A percentile compares a stretch with the other conserved stretches of the same genome.
phyloP scores from a whole-genome alignment of 2,113 vertebrate species.

The Calyptommatus sinebrachiatus region DNA sequence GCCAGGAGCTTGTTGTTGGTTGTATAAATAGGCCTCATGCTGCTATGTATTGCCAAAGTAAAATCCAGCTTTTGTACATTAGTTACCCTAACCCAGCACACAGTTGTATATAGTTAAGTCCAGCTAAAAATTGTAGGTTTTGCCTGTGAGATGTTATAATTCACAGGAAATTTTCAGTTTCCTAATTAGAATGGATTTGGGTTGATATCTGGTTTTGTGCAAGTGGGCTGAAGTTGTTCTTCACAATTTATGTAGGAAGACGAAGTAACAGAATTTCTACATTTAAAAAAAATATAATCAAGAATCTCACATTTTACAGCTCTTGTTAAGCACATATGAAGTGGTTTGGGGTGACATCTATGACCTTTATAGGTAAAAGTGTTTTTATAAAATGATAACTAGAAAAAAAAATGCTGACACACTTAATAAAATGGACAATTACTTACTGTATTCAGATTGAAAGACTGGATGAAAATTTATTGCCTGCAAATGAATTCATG shows the following conservation, averaged over 20 bases:
- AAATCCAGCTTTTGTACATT: slow-evolving; percentile 17
- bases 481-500: not conserved
- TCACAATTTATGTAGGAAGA: not conserved
- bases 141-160: not conserved
- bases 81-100: not conserved
- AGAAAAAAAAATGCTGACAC: slow-evolving; percentile 1
- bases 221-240: not conserved
- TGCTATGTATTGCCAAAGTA: slow-evolving; percentile 8
- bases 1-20: not conserved
- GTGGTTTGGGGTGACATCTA: not conserved
- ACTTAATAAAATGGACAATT: not conserved
- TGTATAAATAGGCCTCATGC: slow-evolving; percentile 6
- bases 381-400: slow-evolving; percentile 18
- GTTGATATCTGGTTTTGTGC: not conserved
- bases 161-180: not conserved
- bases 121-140: slow-evolving; percentile 4
- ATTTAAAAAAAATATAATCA: not conserved
- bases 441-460: not conserved
- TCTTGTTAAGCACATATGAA: not conserved
- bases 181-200: not conserved
- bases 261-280: not conserved
- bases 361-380: not conserved
- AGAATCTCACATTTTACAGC: slow-evolving; percentile 18
- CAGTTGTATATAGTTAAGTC: not conserved
- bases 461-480: slow-evolving; percentile 8